These are phyloP conservation scores for Epirrhoe alternata DNA, from an alignment of 2,888 invertebrate genomes.

Conservation along the genomic window DNA sequence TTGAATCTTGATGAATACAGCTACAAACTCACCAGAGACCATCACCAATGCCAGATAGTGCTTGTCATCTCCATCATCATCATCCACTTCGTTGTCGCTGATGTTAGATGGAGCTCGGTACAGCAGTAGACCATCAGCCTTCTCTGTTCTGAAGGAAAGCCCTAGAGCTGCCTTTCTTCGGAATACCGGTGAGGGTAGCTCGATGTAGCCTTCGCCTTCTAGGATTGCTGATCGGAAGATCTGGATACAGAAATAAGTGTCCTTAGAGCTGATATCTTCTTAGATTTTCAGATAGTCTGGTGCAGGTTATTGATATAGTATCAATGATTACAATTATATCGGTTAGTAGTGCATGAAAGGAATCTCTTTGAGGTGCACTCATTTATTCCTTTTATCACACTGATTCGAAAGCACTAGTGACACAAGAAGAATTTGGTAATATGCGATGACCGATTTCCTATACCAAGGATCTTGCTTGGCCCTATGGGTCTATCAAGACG, in stretches of 20 bases:
- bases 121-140: conserved; percentile 88
- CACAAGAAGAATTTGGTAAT: too few species aligned
- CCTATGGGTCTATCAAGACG: too few species aligned
- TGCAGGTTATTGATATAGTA: too few species aligned
- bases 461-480: too few species aligned
- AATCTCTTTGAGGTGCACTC: too few species aligned
- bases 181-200: conserved; percentile 88
- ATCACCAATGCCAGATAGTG: conserved; percentile 68
- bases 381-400: too few species aligned
- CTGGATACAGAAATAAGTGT: conserved; percentile 61
- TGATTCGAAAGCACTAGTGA: too few species aligned
- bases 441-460: too few species aligned
- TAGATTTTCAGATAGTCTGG: too few species aligned
- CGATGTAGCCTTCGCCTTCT: conserved; percentile 91
- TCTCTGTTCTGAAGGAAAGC: conserved; percentile 90
- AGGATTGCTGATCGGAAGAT: conserved; percentile 89
- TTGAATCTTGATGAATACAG: too few species aligned
- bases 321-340: too few species aligned
- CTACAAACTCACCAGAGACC: conserved; percentile 57
- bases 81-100: conserved; percentile 61
- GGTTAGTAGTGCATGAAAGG: too few species aligned
- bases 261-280: background rate
- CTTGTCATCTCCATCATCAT: conserved; percentile 63
- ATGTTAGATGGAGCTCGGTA: conserved; percentile 84
- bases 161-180: conserved; percentile 89